Percentiles rank a stretch among this genome's conserved stretches.
Conservation (phyloP, 2,113 vertebrate genomes). For the Meleagris gallopavo region DNA sequence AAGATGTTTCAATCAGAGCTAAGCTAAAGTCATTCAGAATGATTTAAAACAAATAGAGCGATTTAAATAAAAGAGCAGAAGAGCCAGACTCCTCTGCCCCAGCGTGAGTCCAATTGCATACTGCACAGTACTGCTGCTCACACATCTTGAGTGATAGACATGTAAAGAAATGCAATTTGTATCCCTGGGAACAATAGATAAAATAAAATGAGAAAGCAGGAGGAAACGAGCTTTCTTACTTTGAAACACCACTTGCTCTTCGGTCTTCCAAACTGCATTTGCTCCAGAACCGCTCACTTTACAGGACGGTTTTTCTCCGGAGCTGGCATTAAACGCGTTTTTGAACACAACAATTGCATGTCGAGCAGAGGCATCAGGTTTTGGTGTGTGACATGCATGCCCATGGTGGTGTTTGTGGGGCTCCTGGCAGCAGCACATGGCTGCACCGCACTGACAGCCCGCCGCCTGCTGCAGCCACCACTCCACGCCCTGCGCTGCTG, state of each 20-base stretch:
- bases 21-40: neutral
- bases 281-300: neutral
- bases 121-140: neutral
- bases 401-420: no score
- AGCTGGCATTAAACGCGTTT: accelerated
- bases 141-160: accelerated
- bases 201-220: neutral
- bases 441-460: no score
- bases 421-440: neutral
- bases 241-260: neutral
- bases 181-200: neutral
- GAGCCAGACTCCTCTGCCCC: neutral
- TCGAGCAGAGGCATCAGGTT: neutral
- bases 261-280: neutral
- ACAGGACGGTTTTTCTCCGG: neutral
- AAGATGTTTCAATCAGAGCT: slow-evolving; percentile 35
- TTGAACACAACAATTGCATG: neutral
- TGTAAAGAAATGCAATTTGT: neutral
- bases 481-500: no score
- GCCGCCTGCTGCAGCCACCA: no score
- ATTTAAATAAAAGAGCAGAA: neutral
- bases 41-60: slow-evolving; percentile 13
- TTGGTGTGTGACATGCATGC: accelerated
- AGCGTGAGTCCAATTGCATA: accelerated
- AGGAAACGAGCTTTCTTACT: neutral